These are phyloP conservation scores for Micoletzkya japonica DNA, from an alignment of 2,888 invertebrate genomes.

Conservation along the genomic window DNA sequence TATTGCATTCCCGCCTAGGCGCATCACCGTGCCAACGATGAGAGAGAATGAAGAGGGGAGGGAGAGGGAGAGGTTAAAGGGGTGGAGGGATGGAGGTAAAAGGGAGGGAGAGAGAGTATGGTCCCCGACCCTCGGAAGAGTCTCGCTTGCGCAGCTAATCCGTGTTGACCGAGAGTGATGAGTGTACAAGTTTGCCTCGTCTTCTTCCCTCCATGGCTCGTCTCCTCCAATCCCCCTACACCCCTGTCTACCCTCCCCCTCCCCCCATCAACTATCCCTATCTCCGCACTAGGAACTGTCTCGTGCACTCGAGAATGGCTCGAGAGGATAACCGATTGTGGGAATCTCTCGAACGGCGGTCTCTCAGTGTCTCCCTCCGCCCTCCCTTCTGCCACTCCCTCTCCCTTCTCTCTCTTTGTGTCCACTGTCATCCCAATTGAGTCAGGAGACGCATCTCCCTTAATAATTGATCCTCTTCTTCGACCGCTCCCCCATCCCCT, in stretches of 20 bases:
- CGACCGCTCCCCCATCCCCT: too few species aligned
- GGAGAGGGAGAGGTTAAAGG: too few species aligned
- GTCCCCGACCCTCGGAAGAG: too few species aligned
- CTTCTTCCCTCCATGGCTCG: background rate
- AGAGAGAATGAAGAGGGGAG: too few species aligned
- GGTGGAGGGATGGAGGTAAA: too few species aligned
- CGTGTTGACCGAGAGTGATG: too few species aligned
- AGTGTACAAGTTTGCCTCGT: too few species aligned
- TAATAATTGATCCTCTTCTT: background rate
- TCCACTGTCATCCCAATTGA: background rate
- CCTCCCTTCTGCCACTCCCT: background rate
- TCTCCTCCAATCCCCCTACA: background rate
- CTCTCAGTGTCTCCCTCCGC: background rate
- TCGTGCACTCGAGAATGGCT: background rate
- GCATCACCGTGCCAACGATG: too few species aligned
- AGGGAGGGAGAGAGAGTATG: too few species aligned
- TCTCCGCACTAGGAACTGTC: background rate
- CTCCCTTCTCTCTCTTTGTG: background rate
- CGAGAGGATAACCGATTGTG: background rate
- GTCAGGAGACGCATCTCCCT: background rate
- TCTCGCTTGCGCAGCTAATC: too few species aligned
- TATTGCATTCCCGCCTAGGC: too few species aligned
- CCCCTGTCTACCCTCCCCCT: background rate
- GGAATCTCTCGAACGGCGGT: constrained; percentile 4
- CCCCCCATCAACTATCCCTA: constrained; percentile 3